Percentiles rank a stretch among this genome's conserved stretches.
phyloP scores from a whole-genome alignment of 53 echinoderm and acorn worm species.

The Stichopus horrens region DNA sequence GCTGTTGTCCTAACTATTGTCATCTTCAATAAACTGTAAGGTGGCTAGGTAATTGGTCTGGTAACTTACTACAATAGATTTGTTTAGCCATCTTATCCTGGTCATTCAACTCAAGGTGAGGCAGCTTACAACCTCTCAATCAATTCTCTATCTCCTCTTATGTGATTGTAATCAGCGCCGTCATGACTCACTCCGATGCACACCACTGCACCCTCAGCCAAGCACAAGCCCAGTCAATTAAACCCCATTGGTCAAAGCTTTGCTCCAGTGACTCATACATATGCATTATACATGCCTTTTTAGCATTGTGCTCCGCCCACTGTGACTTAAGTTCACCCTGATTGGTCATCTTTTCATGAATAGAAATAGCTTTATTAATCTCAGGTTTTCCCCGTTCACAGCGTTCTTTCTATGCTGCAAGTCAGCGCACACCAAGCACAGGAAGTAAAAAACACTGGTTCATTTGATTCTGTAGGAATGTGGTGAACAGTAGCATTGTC shows the following conservation, averaged over 20 bases:
- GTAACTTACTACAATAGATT: conserved; percentile 4
- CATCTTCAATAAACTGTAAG: conserved; percentile 15
- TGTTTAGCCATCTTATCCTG: conserved; percentile 21
- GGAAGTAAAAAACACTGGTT: no score
- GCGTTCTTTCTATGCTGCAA: no score
- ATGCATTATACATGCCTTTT: conserved; percentile 9
- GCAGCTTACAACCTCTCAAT: conserved; percentile 23
- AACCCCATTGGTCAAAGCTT: conserved; percentile 31
- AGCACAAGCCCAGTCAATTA: not conserved
- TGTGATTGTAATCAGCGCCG: no score
- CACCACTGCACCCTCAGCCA: conserved; percentile 8
- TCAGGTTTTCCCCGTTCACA: no score
- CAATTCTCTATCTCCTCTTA: not conserved
- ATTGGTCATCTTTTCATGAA: not conserved
- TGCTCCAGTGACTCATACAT: conserved; percentile 15
- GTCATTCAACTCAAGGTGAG: conserved; percentile 40
- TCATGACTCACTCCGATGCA: conserved; percentile 28
- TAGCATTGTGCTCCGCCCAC: not conserved
- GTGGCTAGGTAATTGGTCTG: conserved; percentile 4
- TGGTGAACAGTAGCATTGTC: no score
- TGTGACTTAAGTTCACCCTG: not conserved
- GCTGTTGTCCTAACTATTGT: conserved; percentile 7
- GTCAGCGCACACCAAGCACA: no score
- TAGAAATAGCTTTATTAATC: no score
- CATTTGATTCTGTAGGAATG: no score